Evolutionary conservation across 2,113 vertebrate genomes (phyloP), one percentile per base, ranked within the genome.

Genomic region (Drymodes brunneopygia): DNA sequence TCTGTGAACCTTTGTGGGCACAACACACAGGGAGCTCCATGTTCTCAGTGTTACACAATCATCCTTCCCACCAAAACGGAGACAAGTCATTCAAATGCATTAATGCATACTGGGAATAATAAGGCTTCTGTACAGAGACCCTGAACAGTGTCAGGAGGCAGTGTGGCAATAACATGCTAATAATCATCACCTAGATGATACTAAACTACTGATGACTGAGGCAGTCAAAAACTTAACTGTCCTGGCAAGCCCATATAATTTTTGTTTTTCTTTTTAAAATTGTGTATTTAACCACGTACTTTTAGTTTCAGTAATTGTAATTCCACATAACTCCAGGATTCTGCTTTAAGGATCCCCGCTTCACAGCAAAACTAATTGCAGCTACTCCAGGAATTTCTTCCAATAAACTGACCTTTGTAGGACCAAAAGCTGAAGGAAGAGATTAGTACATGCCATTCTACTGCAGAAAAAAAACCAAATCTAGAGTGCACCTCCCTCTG

Each of bases 1-100:
- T 95, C 77, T 94, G 78, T 98, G 92, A 97, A 94, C 89, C 88
- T 96, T 93, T 97, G 90, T 58, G 96, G 97, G 96, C 96, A 95
- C 90, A 67, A 70, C 79, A 91, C 77, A 85, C 78, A 90, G 60
- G 71, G 80, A 97, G 91, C 90, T 97, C 95, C 81, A 77, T 69
- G 47, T 95, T 88, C 93, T 95, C 97, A 95, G 56, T 83, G 67
- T 88, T 94, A 90, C 40, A 90, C 61, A 95, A 54, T 57, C 10
- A 1, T 50, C 57, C 40, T 77, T 95, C 69, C 84, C 84, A 84
- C 75, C 83, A 80, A 94, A 95, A 94, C 12, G 3, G 83, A 97
- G 82, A 73, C 94, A 94, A 96, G 51, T 90, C 94, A 94, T 67
- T 86, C n/a, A 83, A 94, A 91, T 51, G 12, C 81, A 86, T 86